Percentiles rank a stretch among this genome's conserved stretches.
These are phyloP conservation scores for Arizona elegans DNA, from an alignment of 2,113 vertebrate species.

Conservation along the genomic window DNA sequence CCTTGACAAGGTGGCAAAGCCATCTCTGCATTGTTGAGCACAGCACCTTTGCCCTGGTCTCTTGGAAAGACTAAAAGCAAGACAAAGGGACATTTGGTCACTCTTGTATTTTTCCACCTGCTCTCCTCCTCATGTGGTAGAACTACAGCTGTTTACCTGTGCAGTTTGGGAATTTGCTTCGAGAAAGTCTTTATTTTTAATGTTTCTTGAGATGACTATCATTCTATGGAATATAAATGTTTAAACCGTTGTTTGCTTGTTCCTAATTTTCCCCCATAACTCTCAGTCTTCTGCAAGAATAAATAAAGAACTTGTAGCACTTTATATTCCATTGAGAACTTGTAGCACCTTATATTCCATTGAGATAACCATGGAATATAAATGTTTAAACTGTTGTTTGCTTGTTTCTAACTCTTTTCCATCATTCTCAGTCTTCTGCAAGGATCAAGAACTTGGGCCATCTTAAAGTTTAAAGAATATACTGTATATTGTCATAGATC, in stretches of 20 bases:
- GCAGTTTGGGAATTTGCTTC: background rate
- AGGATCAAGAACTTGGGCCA: background rate
- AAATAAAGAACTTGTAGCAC: background rate
- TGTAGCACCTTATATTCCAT: background rate
- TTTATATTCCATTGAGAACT: background rate
- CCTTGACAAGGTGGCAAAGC: background rate
- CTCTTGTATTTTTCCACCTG: background rate
- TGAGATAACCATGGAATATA: background rate
- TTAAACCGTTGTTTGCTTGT: background rate
- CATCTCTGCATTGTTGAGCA: background rate
- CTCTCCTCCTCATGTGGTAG: background rate
- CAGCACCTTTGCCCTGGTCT: background rate
- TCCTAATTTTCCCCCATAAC: background rate
- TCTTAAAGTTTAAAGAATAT: background rate
- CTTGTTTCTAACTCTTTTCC: background rate
- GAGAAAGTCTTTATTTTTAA: background rate
- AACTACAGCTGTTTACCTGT: background rate
- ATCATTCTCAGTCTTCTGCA: background rate
- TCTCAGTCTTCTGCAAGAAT: background rate
- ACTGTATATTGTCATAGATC: background rate
- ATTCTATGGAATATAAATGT: background rate
- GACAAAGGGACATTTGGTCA: no score
- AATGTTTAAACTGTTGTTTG: background rate
- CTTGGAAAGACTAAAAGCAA: background rate
- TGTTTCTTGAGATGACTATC: background rate